A percentile compares a stretch with the other conserved stretches of the same genome.
These are phyloP conservation scores for Mastigias papua DNA, from an alignment of 30 jellyfish, hydroid and myxozoan genomes.

Conservation along the genomic window DNA sequence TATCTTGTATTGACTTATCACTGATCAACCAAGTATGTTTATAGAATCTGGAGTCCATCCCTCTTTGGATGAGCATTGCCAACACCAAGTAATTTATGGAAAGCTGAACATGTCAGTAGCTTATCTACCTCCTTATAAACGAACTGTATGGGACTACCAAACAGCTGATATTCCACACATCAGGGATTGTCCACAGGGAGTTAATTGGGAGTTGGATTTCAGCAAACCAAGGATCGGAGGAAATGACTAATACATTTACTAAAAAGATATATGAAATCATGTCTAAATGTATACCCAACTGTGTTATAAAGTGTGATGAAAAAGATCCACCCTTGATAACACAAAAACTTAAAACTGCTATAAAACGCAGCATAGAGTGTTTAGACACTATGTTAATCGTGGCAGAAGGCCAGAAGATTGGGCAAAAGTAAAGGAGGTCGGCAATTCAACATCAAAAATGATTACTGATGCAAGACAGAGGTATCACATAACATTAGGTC, in stretches of 20 bases:
- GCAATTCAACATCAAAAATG: too few species aligned
- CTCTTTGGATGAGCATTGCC: constrained; percentile 35
- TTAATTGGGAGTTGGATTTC: constrained; percentile 1
- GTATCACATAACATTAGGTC: background rate
- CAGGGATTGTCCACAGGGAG: background rate
- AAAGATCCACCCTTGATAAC: too few species aligned
- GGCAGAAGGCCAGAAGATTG: too few species aligned
- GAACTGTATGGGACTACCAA: constrained; percentile 10
- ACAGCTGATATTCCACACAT: background rate
- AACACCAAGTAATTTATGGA: constrained; percentile 21
- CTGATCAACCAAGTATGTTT: background rate
- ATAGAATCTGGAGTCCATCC: background rate
- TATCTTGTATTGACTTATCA: constrained; percentile 27
- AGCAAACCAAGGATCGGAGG: background rate
- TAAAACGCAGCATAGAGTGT: too few species aligned
- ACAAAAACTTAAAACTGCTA: too few species aligned
- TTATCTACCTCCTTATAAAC: constrained; percentile 20
- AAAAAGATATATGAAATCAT: too few species aligned
- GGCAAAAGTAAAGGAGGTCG: too few species aligned
- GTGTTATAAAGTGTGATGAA: too few species aligned
- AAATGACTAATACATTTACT: constrained; percentile 2
- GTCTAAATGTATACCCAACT: too few species aligned
- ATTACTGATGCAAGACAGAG: constrained; percentile 24
- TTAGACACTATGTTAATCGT: too few species aligned
- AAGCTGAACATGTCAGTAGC: background rate